Conservation (phyloP, 1,140 invertebrate genomes). For the Drosophila biarmipes region DNA sequence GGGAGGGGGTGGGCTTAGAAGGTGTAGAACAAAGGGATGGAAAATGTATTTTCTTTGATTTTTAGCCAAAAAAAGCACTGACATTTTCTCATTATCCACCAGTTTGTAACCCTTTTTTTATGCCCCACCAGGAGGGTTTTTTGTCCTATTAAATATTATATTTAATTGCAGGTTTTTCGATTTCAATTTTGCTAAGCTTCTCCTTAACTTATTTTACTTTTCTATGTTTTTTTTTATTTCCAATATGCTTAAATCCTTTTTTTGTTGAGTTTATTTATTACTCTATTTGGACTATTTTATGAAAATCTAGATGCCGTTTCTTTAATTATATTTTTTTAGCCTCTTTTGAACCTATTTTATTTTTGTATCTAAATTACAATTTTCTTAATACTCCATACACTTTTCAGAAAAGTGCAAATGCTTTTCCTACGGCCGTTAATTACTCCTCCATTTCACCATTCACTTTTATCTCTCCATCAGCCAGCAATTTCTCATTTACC, state of each 20-base stretch:
- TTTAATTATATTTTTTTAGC: too few species aligned
- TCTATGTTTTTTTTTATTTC: too few species aligned
- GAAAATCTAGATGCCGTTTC: too few species aligned
- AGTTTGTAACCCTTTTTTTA: background rate
- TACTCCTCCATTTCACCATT: slow-evolving; percentile 30
- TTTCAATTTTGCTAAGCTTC: too few species aligned
- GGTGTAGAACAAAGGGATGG: slow-evolving; percentile 7
- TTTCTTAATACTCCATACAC: too few species aligned
- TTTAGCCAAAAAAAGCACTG: background rate
- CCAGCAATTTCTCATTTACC: slow-evolving; percentile 31
- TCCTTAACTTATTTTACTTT: too few species aligned
- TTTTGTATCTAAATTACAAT: too few species aligned
- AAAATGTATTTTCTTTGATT: background rate
- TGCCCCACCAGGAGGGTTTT: background rate
- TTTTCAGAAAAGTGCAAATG: background rate
- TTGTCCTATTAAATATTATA: background rate
- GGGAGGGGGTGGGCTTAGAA: background rate
- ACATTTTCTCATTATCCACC: slow-evolving; percentile 3
- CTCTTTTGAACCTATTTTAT: too few species aligned
- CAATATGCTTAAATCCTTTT: too few species aligned
- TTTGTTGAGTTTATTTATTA: too few species aligned
- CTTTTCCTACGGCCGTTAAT: slow-evolving; percentile 3
- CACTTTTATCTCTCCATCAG: slow-evolving; percentile 36
- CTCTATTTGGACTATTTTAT: too few species aligned
- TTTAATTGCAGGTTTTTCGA: too few species aligned